phyloP scores from a whole-genome alignment of 2,113 vertebrate species.

The Passer montanus region DNA sequence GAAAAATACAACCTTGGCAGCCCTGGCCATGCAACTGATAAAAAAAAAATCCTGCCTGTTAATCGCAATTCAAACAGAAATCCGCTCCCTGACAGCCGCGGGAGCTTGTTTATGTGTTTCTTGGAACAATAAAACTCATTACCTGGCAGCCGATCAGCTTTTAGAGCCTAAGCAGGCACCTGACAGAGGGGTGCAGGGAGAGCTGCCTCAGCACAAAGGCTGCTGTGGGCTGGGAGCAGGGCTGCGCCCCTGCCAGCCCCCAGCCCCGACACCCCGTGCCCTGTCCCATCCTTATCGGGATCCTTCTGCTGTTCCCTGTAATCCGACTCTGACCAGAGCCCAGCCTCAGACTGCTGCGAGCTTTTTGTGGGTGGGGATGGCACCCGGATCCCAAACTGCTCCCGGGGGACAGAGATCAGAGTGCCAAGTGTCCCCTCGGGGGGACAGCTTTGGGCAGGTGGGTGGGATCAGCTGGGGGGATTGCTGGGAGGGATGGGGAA shows the following conservation, averaged over 20 bases:
- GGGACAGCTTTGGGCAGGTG: neutral
- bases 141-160: constrained; percentile 60
- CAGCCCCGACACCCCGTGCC: neutral
- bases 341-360: neutral
- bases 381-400: neutral
- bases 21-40: neutral
- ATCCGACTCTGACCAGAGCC: neutral
- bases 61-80: constrained; percentile 67
- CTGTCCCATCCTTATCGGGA: neutral
- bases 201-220: constrained; percentile 48
- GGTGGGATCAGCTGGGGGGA: neutral
- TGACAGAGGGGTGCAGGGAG: constrained; percentile 32
- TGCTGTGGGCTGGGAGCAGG: rapidly evolving
- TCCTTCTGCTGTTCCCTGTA: neutral
- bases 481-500: neutral
- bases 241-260: neutral
- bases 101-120: constrained; percentile 56
- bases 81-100: constrained; percentile 7
- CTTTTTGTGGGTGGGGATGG: rapidly evolving
- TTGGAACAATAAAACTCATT: constrained; percentile 69
- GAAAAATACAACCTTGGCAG: constrained; percentile 76
- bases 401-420: neutral
- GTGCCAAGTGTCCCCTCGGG: too few species aligned
- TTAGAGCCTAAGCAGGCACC: constrained; percentile 53
- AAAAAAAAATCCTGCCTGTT: constrained; percentile 19